Percentiles rank a stretch among this genome's conserved stretches.
phyloP scores from a whole-genome alignment of 2,797 vertebrate genomes.

The Pseudochirops cupreus region DNA sequence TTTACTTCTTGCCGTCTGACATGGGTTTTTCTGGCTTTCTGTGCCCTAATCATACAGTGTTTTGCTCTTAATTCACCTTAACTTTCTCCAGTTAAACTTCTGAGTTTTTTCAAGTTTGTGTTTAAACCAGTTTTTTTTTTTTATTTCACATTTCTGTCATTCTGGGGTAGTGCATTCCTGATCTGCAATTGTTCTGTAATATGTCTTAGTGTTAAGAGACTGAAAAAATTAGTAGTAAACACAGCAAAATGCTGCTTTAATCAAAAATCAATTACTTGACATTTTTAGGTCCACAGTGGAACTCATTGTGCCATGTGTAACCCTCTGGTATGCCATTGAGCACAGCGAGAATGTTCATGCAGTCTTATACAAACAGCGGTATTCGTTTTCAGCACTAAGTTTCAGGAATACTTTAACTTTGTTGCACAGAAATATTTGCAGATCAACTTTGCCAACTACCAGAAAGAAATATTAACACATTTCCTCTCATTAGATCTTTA shows the following conservation, averaged over 20 bases:
- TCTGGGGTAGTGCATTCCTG: slow-evolving; percentile 90
- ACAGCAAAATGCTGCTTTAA: slow-evolving; percentile 68
- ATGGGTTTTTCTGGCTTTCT: slow-evolving; percentile 97
- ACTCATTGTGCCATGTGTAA: slow-evolving; percentile 1
- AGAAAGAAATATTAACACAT: slow-evolving; percentile 74
- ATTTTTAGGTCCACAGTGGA: slow-evolving; percentile 66
- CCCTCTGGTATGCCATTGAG: slow-evolving; percentile 14
- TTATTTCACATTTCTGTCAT: slow-evolving; percentile 88
- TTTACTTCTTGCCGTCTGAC: slow-evolving; percentile 96
- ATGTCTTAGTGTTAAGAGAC: slow-evolving; percentile 65
- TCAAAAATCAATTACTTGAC: slow-evolving; percentile 60
- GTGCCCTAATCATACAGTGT: slow-evolving; percentile 81
- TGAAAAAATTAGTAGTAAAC: slow-evolving; percentile 58
- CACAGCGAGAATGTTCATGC: neutral
- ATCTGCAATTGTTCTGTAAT: slow-evolving; percentile 90
- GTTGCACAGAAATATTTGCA: slow-evolving; percentile 89
- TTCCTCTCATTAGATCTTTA: slow-evolving; percentile 77
- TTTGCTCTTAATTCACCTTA: slow-evolving; percentile 79
- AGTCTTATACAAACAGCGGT: slow-evolving; percentile 35
- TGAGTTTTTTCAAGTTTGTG: slow-evolving; percentile 83
- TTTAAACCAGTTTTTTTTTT: slow-evolving; percentile 75
- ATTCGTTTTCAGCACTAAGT: slow-evolving; percentile 17
- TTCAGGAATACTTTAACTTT: slow-evolving; percentile 77
- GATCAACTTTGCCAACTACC: slow-evolving; percentile 88
- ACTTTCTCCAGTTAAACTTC: slow-evolving; percentile 77